Conservation (phyloP, 2,113 vertebrate genomes). For the Steatornis caripensis region DNA sequence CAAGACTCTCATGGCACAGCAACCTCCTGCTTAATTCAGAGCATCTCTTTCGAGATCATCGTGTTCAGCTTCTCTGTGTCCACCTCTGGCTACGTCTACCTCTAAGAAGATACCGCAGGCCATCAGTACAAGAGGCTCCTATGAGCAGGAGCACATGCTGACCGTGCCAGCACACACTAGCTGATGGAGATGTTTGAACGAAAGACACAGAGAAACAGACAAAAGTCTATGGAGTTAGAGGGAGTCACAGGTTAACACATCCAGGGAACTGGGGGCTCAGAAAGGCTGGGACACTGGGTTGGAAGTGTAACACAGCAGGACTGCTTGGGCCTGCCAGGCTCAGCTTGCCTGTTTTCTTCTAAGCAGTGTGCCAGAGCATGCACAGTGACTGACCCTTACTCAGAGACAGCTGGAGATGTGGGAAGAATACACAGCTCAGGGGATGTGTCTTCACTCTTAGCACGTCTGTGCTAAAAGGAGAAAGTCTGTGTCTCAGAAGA, state of each 20-base stretch:
- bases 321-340: background rate
- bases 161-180: rapidly evolving
- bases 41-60: background rate
- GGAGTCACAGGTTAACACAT: background rate
- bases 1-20: background rate
- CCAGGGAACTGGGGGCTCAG: background rate
- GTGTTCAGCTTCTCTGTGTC: background rate
- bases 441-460: background rate
- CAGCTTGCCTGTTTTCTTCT: background rate
- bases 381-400: background rate
- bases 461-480: background rate
- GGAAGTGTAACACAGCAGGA: background rate
- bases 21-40: background rate
- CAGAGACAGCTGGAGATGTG: background rate
- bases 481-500: background rate
- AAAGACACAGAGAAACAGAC: background rate
- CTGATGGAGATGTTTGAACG: background rate
- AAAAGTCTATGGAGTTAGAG: background rate
- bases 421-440: background rate
- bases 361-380: background rate
- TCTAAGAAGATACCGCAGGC: background rate
- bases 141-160: background rate
- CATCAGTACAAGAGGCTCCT: background rate
- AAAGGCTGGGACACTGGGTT: background rate
- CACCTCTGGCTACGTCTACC: background rate